Conservation (phyloP, 2,797 vertebrate genomes). For the Crenichthys baileyi region DNA sequence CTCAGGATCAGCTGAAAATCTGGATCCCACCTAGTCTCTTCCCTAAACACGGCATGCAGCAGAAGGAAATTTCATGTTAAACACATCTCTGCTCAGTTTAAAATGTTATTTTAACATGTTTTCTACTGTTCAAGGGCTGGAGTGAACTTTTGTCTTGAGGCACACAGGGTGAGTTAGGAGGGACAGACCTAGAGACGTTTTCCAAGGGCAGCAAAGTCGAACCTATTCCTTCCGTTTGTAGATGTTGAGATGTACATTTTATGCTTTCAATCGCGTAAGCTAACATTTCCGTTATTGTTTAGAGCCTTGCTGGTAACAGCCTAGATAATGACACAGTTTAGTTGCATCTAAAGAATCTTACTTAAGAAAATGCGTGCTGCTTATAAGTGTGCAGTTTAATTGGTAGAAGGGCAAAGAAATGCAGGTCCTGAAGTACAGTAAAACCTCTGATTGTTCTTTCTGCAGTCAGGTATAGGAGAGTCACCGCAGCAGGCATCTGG, state of each 20-base stretch:
- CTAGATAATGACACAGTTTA: neutral
- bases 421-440: neutral
- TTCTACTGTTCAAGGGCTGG: no score
- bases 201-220: no score
- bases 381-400: neutral
- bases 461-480: no score
- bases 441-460: neutral
- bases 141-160: no score
- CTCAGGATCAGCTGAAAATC: neutral
- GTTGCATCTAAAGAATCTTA: neutral
- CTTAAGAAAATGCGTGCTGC: neutral
- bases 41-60: no score
- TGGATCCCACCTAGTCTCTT: neutral
- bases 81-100: neutral
- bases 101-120: no score
- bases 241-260: neutral
- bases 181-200: no score
- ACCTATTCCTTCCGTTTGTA: no score
- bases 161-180: no score
- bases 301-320: neutral
- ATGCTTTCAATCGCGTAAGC: neutral
- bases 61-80: no score
- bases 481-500: no score
- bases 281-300: neutral
- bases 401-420: neutral